Evolutionary conservation across 2,888 invertebrate genomes (phyloP).

Genomic region (Drosophila longiperda): DNA sequence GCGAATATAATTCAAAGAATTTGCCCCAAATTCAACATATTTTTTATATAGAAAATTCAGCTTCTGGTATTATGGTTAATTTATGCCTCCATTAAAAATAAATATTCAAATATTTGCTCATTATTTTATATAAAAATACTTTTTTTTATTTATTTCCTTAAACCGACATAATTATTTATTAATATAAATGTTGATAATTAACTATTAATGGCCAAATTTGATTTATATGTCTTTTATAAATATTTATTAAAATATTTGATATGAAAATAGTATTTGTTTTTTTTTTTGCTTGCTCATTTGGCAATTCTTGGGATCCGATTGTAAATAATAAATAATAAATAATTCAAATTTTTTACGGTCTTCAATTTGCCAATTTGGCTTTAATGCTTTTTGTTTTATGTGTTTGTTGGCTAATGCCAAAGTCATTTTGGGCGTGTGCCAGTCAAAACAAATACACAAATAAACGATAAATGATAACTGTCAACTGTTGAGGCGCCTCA

Average conservation of each 20-base stretch:
- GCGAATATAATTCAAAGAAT: background rate
- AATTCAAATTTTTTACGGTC: background rate
- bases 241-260: background rate
- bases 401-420: slow-evolving; percentile 1
- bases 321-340: too few relatives aligned
- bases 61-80: background rate
- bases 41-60: background rate
- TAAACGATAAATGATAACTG: slow-evolving; percentile 2
- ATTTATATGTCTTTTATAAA: background rate
- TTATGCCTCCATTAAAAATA: background rate
- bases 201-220: background rate
- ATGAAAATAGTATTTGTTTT: background rate
- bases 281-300: background rate
- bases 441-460: slow-evolving; percentile 9
- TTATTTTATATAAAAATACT: background rate
- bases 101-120: background rate
- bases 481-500: slow-evolving; percentile 2
- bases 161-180: background rate
- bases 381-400: slow-evolving; percentile 8
- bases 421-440: slow-evolving; percentile 17
- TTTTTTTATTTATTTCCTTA: background rate
- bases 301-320: background rate
- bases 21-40: background rate
- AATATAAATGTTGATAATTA: background rate
- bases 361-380: slow-evolving; percentile 21